Evolutionary conservation across 1,140 invertebrate species (phyloP), one percentile per base, ranked within the genome.

Genomic region (Drosophila repleta): DNA sequence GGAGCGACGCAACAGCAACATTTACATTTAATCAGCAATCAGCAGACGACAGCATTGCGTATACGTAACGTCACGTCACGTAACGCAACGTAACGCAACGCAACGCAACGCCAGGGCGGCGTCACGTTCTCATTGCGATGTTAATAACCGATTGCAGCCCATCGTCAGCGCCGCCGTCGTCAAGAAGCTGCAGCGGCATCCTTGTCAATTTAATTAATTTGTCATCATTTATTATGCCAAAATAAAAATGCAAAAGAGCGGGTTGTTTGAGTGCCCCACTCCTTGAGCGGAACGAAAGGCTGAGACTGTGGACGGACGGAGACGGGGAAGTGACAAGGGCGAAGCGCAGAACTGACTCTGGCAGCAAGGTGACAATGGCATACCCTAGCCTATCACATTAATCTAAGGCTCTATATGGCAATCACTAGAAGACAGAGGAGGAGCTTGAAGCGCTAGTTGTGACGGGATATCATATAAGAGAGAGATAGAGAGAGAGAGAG

Each of bases 211-310:
- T 73, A 87, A 88, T 87, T 87, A 87, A 87, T 87, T 87, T 82
- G 83, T 82, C 83, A 82, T 87, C 79, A 87, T 87, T 82, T 88
- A 82, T 88, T 82, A 79, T 82, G 82, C 66, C 74, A 67, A 87
- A 81, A 81, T 74, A 71, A 65, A 58, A 52, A 46, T 60, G 60
- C 61, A 24, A 29, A 24, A 35, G 32, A 35, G 32, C 8, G 32
- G 32, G 32, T 13, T 32, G 29, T 32, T 10, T 32, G 32, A 35
- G 32, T 35, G 32, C 10, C 32, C 2, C 10, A 35, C 10, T 35
- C 10, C 32, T 13, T 35, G 32, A 35, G 32, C 32, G 32, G 32
- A 35, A 10, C 32, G 32, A 13, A 35, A 6, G 32, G 32, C 32
- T 35, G 32, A 35, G 32, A 35, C 11, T 35, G 32, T 24, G 21